phyloP scores from a whole-genome alignment of 1,140 invertebrate species.

The Lanistes nyassanus region DNA sequence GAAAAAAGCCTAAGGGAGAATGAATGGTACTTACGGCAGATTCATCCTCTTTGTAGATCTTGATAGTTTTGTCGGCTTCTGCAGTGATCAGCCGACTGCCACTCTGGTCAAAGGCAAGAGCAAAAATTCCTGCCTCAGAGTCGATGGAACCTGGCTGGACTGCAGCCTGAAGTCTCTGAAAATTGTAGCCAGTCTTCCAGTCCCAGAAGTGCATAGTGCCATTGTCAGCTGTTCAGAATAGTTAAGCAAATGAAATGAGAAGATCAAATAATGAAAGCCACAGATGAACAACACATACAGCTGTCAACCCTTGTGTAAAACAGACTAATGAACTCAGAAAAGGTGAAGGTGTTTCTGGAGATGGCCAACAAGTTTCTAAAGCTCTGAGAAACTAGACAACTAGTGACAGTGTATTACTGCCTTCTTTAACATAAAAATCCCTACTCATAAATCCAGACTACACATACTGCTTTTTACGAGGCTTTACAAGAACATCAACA shows the following conservation, averaged over 20 bases:
- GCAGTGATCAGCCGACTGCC: conserved; percentile 93
- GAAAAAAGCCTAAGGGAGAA: conserved; percentile 44
- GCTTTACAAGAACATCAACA: no score
- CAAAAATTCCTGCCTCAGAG: conserved; percentile 97
- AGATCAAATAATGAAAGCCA: background rate
- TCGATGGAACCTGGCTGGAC: conserved; percentile 99
- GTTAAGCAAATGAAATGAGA: no score
- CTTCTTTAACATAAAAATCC: no score
- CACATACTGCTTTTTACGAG: no score
- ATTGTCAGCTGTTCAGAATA: conserved; percentile 80
- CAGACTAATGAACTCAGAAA: no score
- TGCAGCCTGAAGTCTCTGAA: conserved; percentile 90
- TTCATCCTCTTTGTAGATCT: conserved; percentile 98
- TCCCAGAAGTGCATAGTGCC: conserved; percentile 99
- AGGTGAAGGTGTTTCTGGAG: no score
- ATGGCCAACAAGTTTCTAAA: no score
- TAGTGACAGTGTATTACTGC: no score
- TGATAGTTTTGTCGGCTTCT: conserved; percentile 99
- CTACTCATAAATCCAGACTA: no score
- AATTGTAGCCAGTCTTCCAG: conserved; percentile 98
- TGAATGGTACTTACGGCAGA: conserved; percentile 75
- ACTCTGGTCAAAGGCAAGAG: conserved; percentile 93
- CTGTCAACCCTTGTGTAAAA: no score
- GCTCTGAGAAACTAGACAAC: no score
- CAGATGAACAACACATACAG: no score